Evolutionary conservation across 1,140 invertebrate genomes (phyloP), one percentile per base, ranked within the genome.

Genomic region (Hirudo medicinalis): DNA sequence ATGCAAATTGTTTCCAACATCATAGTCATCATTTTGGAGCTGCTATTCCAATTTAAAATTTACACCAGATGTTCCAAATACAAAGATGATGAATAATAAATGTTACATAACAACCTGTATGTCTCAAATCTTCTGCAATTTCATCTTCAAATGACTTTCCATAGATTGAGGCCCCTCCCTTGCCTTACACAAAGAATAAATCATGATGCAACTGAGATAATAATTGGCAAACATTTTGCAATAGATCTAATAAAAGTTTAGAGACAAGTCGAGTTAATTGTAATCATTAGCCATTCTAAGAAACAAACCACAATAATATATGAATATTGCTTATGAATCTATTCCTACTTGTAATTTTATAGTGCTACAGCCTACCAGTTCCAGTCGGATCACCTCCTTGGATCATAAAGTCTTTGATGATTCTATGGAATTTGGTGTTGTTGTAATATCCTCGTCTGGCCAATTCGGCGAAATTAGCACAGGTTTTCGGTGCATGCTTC

Each of bases 391-490:
- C 94, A 29, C 87, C 87, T 63, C 85, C 81, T 75, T 83, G 94
- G 77, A 98, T 95, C 93, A 99, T 97, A 81, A 99, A 98, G 82
- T 97, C 92, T 74, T 88, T 80, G 73, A 99, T 97, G 54, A 99
- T 89, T 78, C 95, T 85, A 80, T 99, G 96, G 82, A 98, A 99
- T 78, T 93, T 93, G 13, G 91, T 91, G 72, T 90, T 90, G 82
- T 97, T 95, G 79, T 96, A 99, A 83, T 97, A 98, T 36, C 93
- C 92, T 78, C 94, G 84, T 74, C 91, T 84, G 0, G 89, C 85
- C 40, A 98, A 83, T 83, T 98, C 94, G 70, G 93, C 93, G 85
- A 98, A 98, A 81, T 99, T 99, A 78, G 90, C 84, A 75, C 95
- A 98, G 3, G 94, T 97, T 72, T 89, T 88, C 29, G 94, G 94